A percentile compares a stretch with the other conserved stretches of the same genome.
Evolutionary conservation across 2,888 invertebrate genomes (phyloP).

Genomic region (Globia sparganii): DNA sequence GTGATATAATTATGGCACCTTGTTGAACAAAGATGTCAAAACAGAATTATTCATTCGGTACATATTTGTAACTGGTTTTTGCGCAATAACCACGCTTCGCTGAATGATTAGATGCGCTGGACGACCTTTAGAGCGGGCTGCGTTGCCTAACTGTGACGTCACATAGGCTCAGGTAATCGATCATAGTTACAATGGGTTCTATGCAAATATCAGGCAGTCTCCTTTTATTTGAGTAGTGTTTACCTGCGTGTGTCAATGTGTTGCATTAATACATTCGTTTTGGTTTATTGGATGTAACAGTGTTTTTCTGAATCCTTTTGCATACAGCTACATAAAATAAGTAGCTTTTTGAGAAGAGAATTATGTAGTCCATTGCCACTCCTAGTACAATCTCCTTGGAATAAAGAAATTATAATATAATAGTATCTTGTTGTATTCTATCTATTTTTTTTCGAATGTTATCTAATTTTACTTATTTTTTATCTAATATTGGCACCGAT

Average conservation of each 20-base stretch:
- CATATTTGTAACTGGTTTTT: conserved; percentile 71
- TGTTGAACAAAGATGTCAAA: conserved; percentile 62
- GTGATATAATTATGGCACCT: conserved; percentile 65
- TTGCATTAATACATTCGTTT: conserved; percentile 5
- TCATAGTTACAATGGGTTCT: conserved; percentile 68
- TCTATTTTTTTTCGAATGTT: too few species aligned
- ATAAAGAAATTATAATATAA: too few species aligned
- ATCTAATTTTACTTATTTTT: too few species aligned
- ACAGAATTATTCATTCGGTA: conserved; percentile 60
- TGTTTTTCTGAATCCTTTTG: not conserved
- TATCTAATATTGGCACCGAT: too few species aligned
- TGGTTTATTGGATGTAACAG: not conserved
- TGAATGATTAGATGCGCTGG: conserved; percentile 82
- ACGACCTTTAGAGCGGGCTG: conserved; percentile 73
- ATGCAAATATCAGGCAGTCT: conserved; percentile 63
- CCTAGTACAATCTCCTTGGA: too few species aligned
- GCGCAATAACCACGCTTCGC: conserved; percentile 75
- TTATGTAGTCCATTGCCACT: too few species aligned
- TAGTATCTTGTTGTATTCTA: too few species aligned
- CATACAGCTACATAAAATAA: not conserved
- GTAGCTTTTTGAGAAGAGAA: not conserved
- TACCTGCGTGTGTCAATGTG: conserved; percentile 3
- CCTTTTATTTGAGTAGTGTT: conserved; percentile 28
- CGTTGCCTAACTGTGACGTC: conserved; percentile 68
- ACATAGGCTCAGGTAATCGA: conserved; percentile 67